These are phyloP conservation scores for Mugil cephalus DNA, from an alignment of 2,113 vertebrate species.

Conservation along the genomic window DNA sequence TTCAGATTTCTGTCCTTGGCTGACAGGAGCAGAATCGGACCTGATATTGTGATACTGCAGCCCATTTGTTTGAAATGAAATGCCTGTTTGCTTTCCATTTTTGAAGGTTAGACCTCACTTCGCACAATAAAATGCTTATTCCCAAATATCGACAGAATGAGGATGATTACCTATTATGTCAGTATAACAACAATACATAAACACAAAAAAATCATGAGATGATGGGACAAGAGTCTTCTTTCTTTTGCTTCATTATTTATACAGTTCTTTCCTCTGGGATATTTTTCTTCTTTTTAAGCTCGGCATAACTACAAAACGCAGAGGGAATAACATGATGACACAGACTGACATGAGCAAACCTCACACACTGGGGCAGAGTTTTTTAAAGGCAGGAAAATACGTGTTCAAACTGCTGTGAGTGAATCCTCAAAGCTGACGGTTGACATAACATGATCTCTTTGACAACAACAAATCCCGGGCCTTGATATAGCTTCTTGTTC, in stretches of 20 bases:
- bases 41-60: too few relatives aligned
- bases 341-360: slow-evolving; percentile 9
- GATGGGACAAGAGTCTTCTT: too few relatives aligned
- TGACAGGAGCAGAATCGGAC: too few relatives aligned
- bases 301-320: slow-evolving; percentile 14
- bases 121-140: too few relatives aligned
- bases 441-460: slow-evolving; percentile 24
- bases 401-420: slow-evolving; percentile 33
- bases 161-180: too few relatives aligned
- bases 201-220: too few relatives aligned
- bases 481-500: slow-evolving; percentile 23
- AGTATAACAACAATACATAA: too few relatives aligned
- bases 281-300: slow-evolving; percentile 12
- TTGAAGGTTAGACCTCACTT: too few relatives aligned
- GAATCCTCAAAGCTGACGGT: slow-evolving; percentile 15
- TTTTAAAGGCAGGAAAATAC: slow-evolving; percentile 10
- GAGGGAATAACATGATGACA: slow-evolving; percentile 21
- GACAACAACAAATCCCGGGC: slow-evolving; percentile 35
- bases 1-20: too few relatives aligned
- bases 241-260: background rate
- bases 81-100: too few relatives aligned
- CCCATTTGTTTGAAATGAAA: too few relatives aligned
- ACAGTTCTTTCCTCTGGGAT: slow-evolving; percentile 2
- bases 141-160: too few relatives aligned
- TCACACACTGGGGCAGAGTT: background rate